phyloP scores from a whole-genome alignment of 2,113 vertebrate genomes.

The Megaptera novaeangliae region DNA sequence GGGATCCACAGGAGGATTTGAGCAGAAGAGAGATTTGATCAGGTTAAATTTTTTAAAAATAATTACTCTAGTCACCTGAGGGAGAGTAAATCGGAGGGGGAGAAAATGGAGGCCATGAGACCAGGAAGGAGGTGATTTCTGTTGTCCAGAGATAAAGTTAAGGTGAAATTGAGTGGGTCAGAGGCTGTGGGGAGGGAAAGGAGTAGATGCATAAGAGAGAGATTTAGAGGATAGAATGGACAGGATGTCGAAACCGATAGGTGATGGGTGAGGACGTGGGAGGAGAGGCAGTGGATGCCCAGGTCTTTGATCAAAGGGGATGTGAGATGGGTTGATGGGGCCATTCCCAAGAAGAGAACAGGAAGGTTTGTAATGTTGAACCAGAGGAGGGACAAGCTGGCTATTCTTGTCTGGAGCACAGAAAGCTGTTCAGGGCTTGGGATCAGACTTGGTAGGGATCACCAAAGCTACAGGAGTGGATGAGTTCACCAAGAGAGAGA shows the following conservation, averaged over 20 bases:
- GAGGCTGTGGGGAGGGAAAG: no score
- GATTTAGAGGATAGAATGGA: background rate
- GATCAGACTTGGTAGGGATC: background rate
- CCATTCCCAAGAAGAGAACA: background rate
- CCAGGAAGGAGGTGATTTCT: background rate
- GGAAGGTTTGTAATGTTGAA: background rate
- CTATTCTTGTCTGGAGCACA: background rate
- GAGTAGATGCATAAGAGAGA: background rate
- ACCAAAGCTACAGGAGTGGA: background rate
- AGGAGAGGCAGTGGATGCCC: background rate
- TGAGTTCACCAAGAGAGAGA: background rate
- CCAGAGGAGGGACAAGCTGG: accelerated
- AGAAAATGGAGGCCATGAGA: background rate
- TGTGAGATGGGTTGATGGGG: accelerated
- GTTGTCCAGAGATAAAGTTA: background rate
- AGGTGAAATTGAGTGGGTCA: background rate
- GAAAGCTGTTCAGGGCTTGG: background rate
- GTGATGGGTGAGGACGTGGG: background rate
- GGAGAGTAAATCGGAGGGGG: background rate
- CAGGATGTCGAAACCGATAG: background rate
- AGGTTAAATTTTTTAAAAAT: background rate
- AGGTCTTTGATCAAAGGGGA: background rate
- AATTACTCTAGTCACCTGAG: background rate
- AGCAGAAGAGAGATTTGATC: background rate
- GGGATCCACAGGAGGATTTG: background rate